A percentile compares a stretch with the other conserved stretches of the same genome.
Conservation (phyloP, 92 coral and sea anemone species). For the Galaxea fascicularis region DNA sequence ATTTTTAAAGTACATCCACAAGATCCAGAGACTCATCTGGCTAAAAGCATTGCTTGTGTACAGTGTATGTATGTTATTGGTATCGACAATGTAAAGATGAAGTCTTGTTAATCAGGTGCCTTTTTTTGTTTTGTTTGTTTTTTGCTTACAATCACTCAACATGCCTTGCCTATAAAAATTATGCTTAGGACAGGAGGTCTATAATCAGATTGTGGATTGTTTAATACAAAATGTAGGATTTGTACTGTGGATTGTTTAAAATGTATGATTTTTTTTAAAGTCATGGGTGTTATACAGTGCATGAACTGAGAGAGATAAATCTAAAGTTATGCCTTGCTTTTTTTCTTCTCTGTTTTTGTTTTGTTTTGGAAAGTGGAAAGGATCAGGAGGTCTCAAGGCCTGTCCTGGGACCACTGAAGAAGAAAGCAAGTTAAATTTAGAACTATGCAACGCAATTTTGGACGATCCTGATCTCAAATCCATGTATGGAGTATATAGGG, state of each 20-base stretch:
- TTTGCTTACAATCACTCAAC: neutral
- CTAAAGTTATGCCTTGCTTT: neutral
- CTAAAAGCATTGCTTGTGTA: no score
- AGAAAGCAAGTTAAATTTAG: neutral
- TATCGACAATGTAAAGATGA: no score
- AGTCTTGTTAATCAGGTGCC: no score
- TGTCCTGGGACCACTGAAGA: conserved; percentile 1
- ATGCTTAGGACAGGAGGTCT: neutral
- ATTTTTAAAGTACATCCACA: no score
- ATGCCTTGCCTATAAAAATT: neutral
- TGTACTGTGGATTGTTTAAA: neutral
- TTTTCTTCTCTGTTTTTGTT: neutral
- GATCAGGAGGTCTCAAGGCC: neutral
- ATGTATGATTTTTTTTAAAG: no score
- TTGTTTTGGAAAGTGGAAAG: conserved; percentile 3
- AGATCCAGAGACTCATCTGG: no score
- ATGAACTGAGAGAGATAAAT: neutral
- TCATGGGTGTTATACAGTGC: no score
- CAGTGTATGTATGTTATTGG: no score
- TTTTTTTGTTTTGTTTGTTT: no score
- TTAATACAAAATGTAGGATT: no score
- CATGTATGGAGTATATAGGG: neutral
- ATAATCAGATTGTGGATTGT: neutral
- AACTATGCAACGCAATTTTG: neutral
- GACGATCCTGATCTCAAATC: neutral